Evolutionary conservation across 1,140 invertebrate genomes (phyloP).

Genomic region (Ostrea denselamellosa): DNA sequence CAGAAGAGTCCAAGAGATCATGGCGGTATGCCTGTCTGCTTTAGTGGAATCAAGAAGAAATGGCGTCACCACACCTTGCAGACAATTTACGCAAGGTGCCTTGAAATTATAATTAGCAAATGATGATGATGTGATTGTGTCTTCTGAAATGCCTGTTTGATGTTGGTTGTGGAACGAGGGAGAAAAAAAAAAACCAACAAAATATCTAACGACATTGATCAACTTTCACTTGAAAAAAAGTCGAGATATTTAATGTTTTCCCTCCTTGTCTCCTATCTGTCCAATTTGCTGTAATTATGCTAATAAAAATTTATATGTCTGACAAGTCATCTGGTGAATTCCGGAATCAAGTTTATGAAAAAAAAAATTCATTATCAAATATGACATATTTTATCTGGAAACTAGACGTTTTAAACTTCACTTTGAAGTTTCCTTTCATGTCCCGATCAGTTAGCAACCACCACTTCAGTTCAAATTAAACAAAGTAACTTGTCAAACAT

Average conservation of each 20-base stretch:
- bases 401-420: conserved; percentile 13
- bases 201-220: conserved; percentile 38
- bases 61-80: conserved; percentile 35
- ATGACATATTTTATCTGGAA: conserved; percentile 35
- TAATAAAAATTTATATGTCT: conserved; percentile 40
- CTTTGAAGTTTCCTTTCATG: conserved; percentile 30
- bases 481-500: conserved; percentile 19
- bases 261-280: conserved; percentile 31
- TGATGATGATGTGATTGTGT: conserved; percentile 38
- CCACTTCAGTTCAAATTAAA: conserved; percentile 4
- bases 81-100: conserved; percentile 38
- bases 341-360: conserved; percentile 35
- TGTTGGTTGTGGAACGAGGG: conserved; percentile 22
- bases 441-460: conserved; percentile 18
- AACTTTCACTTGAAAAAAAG: conserved; percentile 27
- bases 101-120: conserved; percentile 32
- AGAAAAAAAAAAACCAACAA: conserved; percentile 34
- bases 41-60: not conserved
- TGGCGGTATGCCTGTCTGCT: too few relatives aligned
- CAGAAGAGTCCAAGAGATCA: not conserved
- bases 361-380: conserved; percentile 40
- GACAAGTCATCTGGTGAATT: conserved; percentile 35
- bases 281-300: conserved; percentile 38
- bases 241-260: conserved; percentile 32
- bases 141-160: conserved; percentile 37